Evolutionary conservation across 2,113 vertebrate genomes (phyloP).

Genomic region (Hemichromis elongatus): DNA sequence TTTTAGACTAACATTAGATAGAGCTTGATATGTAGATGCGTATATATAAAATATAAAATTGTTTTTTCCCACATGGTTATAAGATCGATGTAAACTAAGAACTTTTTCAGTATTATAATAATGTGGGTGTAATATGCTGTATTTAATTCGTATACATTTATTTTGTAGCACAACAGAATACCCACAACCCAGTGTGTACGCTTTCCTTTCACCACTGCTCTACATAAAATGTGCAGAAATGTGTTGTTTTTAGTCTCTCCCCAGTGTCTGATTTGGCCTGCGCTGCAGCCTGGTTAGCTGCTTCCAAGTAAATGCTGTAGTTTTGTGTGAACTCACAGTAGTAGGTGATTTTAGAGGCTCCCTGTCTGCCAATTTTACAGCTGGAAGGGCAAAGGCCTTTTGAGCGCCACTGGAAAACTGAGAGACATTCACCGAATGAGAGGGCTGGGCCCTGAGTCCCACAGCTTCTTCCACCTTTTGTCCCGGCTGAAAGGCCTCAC

Average conservation of each 20-base stretch:
- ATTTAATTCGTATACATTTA: background rate
- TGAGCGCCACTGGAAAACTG: constrained; percentile 67
- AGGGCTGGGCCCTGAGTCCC: constrained; percentile 57
- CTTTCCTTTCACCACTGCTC: background rate
- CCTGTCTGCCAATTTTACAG: constrained; percentile 73
- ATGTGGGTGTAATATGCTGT: background rate
- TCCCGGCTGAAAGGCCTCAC: constrained; percentile 68
- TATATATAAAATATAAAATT: background rate
- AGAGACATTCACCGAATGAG: constrained; percentile 63
- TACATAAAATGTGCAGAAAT: background rate
- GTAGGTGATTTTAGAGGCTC: constrained; percentile 60
- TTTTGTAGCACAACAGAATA: background rate
- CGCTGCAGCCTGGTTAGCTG: constrained; percentile 21
- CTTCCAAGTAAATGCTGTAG: constrained; percentile 60
- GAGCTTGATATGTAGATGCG: background rate
- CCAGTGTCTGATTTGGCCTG: background rate
- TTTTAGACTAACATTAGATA: background rate
- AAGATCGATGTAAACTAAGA: background rate
- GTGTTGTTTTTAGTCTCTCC: background rate
- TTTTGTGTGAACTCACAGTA: constrained; percentile 63
- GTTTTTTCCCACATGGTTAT: background rate
- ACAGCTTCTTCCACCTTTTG: constrained; percentile 73
- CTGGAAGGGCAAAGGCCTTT: constrained; percentile 72
- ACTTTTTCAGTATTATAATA: background rate
- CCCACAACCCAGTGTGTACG: background rate